phyloP scores from a whole-genome alignment of 2,113 vertebrate species.

The Taurulus bubalis region DNA sequence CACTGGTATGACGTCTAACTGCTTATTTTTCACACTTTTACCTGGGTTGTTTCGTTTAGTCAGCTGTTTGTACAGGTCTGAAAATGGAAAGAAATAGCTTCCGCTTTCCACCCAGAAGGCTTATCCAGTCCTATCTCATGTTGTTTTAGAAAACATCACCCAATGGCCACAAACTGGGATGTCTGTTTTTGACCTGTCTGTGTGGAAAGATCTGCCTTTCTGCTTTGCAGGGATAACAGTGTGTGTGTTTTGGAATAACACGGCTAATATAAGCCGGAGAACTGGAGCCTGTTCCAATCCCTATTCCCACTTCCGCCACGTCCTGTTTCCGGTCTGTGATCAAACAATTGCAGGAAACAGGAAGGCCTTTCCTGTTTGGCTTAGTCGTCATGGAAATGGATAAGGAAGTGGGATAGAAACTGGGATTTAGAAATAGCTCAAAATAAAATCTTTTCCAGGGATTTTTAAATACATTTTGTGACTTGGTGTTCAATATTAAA shows the following conservation, averaged over 20 bases:
- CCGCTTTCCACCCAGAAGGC: constrained; percentile 44
- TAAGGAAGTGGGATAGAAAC: constrained; percentile 84
- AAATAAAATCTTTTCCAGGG: not conserved
- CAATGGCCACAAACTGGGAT: constrained; percentile 42
- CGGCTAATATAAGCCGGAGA: constrained; percentile 68
- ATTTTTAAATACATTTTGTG: not conserved
- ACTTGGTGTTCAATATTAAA: not conserved
- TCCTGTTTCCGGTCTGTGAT: constrained; percentile 88
- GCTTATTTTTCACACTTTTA: constrained; percentile 16
- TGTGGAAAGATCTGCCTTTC: constrained; percentile 66
- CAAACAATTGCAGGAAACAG: constrained; percentile 93
- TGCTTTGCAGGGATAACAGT: constrained; percentile 65
- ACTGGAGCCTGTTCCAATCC: constrained; percentile 71
- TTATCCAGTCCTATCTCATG: constrained; percentile 48
- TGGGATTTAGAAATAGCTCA: constrained; percentile 49
- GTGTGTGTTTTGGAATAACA: constrained; percentile 68
- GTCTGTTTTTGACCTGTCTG: constrained; percentile 59
- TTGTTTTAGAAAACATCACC: constrained; percentile 74
- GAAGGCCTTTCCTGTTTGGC: constrained; percentile 89
- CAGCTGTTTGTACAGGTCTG: constrained; percentile 31
- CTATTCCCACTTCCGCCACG: constrained; percentile 79
- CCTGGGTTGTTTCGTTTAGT: not conserved
- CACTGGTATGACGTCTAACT: constrained; percentile 84
- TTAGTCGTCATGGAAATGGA: constrained; percentile 88
- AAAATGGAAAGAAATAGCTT: constrained; percentile 28